A percentile compares a stretch with the other conserved stretches of the same genome.
phyloP scores from a whole-genome alignment of 23 tunicate genomes.

The Ciona savignyi region DNA sequence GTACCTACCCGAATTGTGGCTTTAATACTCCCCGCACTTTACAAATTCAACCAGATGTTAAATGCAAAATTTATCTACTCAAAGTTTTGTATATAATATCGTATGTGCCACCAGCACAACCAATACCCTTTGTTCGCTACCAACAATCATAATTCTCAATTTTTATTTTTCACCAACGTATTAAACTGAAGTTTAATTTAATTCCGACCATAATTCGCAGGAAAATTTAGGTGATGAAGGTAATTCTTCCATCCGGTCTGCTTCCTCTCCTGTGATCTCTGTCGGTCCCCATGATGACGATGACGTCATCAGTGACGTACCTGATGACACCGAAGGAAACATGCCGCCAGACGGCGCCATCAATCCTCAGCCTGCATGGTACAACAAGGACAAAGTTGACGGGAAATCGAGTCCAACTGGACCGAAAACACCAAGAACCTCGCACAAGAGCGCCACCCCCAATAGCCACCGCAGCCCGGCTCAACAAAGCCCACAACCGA shows the following conservation, averaged over 20 bases:
- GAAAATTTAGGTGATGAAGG: background rate
- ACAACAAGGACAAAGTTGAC: slow-evolving; percentile 37
- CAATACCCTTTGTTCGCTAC: too few species aligned
- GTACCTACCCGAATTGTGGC: too few species aligned
- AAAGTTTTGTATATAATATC: too few species aligned
- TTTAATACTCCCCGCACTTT: too few species aligned
- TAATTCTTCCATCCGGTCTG: background rate
- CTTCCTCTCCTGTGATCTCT: background rate
- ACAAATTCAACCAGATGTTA: too few species aligned
- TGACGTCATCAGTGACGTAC: slow-evolving; percentile 2
- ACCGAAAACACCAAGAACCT: background rate
- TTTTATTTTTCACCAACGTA: too few species aligned
- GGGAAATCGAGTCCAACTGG: too few species aligned
- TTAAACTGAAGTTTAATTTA: too few species aligned
- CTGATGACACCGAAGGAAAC: slow-evolving; percentile 6
- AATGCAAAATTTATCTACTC: too few species aligned
- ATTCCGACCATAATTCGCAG: background rate
- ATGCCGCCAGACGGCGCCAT: slow-evolving; percentile 12
- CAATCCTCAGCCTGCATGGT: slow-evolving; percentile 51
- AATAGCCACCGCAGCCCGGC: background rate
- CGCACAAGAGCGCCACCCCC: background rate
- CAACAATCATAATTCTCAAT: too few species aligned
- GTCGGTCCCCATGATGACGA: slow-evolving; percentile 5
- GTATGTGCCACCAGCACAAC: too few species aligned
- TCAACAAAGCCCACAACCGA: background rate